Percentiles rank a stretch among this genome's conserved stretches.
Conservation (phyloP, 1,140 invertebrate genomes). For the Magallana gigas region DNA sequence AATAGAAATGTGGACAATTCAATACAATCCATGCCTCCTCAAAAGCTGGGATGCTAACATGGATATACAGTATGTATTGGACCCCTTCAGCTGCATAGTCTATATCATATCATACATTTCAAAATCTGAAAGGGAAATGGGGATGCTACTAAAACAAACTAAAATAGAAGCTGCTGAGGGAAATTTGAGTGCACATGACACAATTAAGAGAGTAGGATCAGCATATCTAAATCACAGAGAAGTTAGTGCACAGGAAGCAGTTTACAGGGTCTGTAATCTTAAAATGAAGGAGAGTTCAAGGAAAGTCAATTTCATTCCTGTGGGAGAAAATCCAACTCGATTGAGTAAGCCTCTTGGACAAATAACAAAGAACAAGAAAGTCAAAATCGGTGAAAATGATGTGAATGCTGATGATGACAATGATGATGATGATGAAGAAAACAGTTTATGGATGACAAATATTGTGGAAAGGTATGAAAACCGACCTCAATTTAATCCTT, state of each 20-base stretch:
- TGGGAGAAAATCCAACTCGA: constrained; percentile 50
- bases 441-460: constrained; percentile 27
- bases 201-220: too few species aligned
- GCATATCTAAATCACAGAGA: too few species aligned
- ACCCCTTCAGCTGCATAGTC: constrained; percentile 54
- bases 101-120: constrained; percentile 57
- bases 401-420: not conserved
- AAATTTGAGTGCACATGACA: constrained; percentile 55
- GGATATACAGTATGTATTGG: constrained; percentile 54
- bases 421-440: not conserved
- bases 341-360: constrained; percentile 37
- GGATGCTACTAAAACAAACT: constrained; percentile 48
- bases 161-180: constrained; percentile 46
- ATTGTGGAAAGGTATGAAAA: constrained; percentile 18
- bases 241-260: constrained; percentile 19
- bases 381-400: not conserved
- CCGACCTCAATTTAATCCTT: not conserved
- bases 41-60: constrained; percentile 57
- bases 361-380: not conserved
- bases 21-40: constrained; percentile 49
- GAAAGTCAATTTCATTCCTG: constrained; percentile 50
- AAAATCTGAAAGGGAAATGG: constrained; percentile 55
- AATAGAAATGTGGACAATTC: constrained; percentile 39
- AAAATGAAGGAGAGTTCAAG: constrained; percentile 56
- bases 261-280: constrained; percentile 43